Evolutionary conservation across 2,888 invertebrate genomes (phyloP).

Genomic region (Pseudococcus viburni): DNA sequence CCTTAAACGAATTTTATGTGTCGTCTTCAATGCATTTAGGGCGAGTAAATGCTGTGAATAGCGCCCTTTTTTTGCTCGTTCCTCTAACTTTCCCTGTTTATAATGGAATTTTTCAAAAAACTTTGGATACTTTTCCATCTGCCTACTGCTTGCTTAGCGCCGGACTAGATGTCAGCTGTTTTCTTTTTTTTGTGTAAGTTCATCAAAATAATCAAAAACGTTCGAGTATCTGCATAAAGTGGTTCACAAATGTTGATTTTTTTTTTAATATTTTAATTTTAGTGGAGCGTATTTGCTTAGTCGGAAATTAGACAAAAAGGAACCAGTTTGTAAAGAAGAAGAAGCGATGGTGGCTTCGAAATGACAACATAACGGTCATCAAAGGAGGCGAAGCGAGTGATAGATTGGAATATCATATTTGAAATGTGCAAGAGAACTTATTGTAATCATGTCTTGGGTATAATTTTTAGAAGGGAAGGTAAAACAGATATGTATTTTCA

Average conservation of each 20-base stretch:
- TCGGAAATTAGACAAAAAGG: background rate
- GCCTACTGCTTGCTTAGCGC: background rate
- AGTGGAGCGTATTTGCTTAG: background rate
- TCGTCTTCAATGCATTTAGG: background rate
- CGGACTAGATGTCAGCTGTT: background rate
- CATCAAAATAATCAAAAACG: background rate
- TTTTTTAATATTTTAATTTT: background rate
- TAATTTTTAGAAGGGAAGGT: too few relatives aligned
- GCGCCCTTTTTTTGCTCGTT: background rate
- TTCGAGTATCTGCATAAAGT: background rate
- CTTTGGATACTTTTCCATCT: background rate
- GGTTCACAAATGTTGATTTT: background rate
- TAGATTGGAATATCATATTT: too few relatives aligned
- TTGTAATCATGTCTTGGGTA: too few relatives aligned
- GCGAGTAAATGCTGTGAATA: background rate
- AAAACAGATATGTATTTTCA: too few relatives aligned
- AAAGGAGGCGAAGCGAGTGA: too few relatives aligned
- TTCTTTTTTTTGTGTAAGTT: background rate
- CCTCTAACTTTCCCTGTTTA: background rate
- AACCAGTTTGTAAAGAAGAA: background rate
- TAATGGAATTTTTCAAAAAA: background rate
- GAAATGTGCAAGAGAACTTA: too few relatives aligned
- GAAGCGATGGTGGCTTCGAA: background rate
- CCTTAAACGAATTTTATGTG: too few relatives aligned
- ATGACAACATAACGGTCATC: too few relatives aligned